Conservation (phyloP, 1,140 invertebrate species). For the Drosophila lini region DNA sequence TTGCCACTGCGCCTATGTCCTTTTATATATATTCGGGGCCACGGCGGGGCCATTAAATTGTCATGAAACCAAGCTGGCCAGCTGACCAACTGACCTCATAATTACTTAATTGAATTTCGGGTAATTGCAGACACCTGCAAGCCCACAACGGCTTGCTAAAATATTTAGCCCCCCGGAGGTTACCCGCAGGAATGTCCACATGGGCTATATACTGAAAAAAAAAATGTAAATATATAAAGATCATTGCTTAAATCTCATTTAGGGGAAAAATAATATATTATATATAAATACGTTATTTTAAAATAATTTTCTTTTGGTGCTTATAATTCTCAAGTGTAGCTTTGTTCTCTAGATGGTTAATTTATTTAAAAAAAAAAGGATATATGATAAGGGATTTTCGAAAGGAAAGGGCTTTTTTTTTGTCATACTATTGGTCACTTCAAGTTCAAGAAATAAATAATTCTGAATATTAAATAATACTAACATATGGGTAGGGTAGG, state of each 20-base stretch:
- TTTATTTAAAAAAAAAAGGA: background rate
- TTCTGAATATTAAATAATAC: background rate
- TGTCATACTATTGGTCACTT: background rate
- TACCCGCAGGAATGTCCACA: slow-evolving; percentile 3
- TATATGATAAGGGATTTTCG: background rate
- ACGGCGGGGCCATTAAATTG: slow-evolving; percentile 52
- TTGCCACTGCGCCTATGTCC: background rate
- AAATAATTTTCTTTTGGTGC: too few relatives aligned
- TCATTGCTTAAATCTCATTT: background rate
- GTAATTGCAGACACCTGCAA: slow-evolving; percentile 67
- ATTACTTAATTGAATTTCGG: slow-evolving; percentile 47
- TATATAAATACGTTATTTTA: too few relatives aligned
- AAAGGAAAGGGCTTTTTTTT: background rate
- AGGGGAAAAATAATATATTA: background rate
- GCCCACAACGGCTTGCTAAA: slow-evolving; percentile 32
- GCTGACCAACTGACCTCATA: slow-evolving; percentile 28
- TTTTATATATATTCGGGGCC: slow-evolving; percentile 34
- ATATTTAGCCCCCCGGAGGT: slow-evolving; percentile 42
- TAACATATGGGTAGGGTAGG: background rate
- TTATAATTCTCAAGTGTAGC: background rate
- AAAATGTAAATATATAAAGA: background rate
- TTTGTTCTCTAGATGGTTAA: background rate
- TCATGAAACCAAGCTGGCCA: slow-evolving; percentile 36
- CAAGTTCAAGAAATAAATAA: background rate
- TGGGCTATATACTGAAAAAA: background rate